Evolutionary conservation across 2,888 invertebrate species (phyloP).

Genomic region (Mythimna vitellina): DNA sequence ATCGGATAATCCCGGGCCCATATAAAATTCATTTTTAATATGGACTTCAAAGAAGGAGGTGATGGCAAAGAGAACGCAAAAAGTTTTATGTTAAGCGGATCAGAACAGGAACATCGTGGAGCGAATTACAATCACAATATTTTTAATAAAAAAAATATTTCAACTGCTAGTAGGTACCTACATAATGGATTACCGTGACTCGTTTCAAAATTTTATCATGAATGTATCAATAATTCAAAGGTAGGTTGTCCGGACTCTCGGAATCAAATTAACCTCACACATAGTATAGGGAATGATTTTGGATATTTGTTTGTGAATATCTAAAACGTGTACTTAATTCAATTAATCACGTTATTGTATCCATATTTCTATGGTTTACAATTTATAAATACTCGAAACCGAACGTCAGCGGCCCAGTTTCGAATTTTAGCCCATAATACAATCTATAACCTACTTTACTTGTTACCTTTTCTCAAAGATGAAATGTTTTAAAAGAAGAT

Average conservation of each 20-base stretch:
- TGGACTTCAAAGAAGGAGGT: conserved; percentile 44
- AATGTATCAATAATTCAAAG: not conserved
- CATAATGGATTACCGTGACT: not conserved
- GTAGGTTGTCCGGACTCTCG: not conserved
- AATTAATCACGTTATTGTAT: conserved; percentile 16
- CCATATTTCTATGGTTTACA: not conserved
- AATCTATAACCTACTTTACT: not conserved
- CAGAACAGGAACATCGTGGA: conserved; percentile 4
- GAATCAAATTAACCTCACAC: not conserved
- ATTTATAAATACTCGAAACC: not conserved
- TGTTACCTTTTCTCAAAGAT: not conserved
- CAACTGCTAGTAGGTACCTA: not conserved
- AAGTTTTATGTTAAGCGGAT: conserved; percentile 46
- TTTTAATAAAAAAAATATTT: conserved; percentile 13
- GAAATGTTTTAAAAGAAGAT: not conserved
- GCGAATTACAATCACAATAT: conserved; percentile 19
- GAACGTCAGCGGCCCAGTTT: not conserved
- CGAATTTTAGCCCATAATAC: not conserved
- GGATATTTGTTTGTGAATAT: not conserved
- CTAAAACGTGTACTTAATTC: not conserved
- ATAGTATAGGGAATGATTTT: not conserved
- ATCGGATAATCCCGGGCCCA: conserved; percentile 20
- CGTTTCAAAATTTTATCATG: not conserved
- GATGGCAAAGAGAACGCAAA: conserved; percentile 18
- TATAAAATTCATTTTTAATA: conserved; percentile 59